Percentiles rank a stretch among this genome's conserved stretches.
phyloP scores from a whole-genome alignment of 2,888 invertebrate genomes.

The Gymnosoma rotundatum region DNA sequence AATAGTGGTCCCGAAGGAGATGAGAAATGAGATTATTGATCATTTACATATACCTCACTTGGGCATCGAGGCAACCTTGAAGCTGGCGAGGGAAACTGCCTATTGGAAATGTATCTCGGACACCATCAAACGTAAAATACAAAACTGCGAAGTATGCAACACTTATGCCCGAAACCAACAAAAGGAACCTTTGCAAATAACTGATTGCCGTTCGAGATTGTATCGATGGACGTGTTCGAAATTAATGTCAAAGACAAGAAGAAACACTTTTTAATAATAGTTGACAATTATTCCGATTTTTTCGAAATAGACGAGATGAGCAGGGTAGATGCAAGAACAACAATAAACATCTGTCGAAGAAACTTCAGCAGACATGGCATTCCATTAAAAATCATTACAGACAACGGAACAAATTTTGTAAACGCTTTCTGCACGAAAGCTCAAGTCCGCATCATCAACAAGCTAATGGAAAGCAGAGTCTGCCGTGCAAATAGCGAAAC shows the following conservation, averaged over 20 bases:
- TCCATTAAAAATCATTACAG: not conserved
- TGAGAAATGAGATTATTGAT: no score
- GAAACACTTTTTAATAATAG: not conserved
- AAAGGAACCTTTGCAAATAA: no score
- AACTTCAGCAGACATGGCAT: not conserved
- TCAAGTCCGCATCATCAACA: constrained; percentile 4
- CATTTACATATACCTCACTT: no score
- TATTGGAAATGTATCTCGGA: no score
- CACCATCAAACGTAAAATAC: no score
- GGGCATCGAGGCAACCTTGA: no score
- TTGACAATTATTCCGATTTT: not conserved
- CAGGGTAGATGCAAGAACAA: not conserved
- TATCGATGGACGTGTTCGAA: not conserved
- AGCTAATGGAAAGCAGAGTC: not conserved
- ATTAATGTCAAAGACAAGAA: not conserved
- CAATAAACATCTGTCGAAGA: not conserved
- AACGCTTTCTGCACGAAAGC: not conserved
- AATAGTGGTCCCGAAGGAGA: no score
- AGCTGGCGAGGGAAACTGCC: no score
- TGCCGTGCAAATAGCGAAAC: constrained; percentile 3
- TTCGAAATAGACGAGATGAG: not conserved
- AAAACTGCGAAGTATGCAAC: no score
- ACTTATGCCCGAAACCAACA: no score
- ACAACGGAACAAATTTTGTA: not conserved
- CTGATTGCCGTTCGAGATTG: not conserved